A percentile compares a stretch with the other conserved stretches of the same genome.
These are phyloP conservation scores for Echinarachnius parma DNA, from an alignment of 53 echinoderm and acorn worm genomes.

Conservation along the genomic window DNA sequence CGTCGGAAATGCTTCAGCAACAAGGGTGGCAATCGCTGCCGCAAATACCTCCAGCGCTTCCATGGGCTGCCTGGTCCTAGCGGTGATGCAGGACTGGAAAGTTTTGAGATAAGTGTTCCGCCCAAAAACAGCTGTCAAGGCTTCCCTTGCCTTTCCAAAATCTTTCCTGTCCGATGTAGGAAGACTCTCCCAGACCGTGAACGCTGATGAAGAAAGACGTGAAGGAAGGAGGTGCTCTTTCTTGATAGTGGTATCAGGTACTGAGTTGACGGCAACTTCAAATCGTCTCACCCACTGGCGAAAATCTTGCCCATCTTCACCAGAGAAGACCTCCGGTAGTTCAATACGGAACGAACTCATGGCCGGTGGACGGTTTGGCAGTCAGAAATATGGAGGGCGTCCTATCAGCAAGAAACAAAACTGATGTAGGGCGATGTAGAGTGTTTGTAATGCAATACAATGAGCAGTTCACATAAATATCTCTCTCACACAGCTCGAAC, in stretches of 20 bases:
- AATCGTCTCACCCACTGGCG: conserved; percentile 19
- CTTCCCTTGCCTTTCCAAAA: conserved; percentile 26
- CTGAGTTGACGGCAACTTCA: conserved; percentile 35
- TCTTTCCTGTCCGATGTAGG: conserved; percentile 29
- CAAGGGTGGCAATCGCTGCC: conserved; percentile 44
- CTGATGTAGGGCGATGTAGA: no score
- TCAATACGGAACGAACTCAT: conserved; percentile 15
- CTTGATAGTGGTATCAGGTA: neutral
- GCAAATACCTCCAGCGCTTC: conserved; percentile 46
- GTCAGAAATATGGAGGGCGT: no score
- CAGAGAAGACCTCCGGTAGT: conserved; percentile 14
- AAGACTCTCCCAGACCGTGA: conserved; percentile 53
- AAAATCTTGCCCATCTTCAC: conserved; percentile 37
- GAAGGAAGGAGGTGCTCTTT: conserved; percentile 40
- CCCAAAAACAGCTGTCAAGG: conserved; percentile 24
- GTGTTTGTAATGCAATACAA: no score
- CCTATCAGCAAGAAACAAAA: no score
- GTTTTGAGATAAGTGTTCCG: no score
- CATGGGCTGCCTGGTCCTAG: conserved; percentile 15
- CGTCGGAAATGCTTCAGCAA: conserved; percentile 45
- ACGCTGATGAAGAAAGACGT: conserved; percentile 30
- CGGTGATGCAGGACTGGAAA: conserved; percentile 33
- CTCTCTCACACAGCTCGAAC: no score
- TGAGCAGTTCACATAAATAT: no score
- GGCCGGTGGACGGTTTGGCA: no score